Percentiles rank a stretch among this genome's conserved stretches.
These are phyloP conservation scores for Hoplodrina ambigua DNA, from an alignment of 2,888 invertebrate genomes.

Conservation along the genomic window DNA sequence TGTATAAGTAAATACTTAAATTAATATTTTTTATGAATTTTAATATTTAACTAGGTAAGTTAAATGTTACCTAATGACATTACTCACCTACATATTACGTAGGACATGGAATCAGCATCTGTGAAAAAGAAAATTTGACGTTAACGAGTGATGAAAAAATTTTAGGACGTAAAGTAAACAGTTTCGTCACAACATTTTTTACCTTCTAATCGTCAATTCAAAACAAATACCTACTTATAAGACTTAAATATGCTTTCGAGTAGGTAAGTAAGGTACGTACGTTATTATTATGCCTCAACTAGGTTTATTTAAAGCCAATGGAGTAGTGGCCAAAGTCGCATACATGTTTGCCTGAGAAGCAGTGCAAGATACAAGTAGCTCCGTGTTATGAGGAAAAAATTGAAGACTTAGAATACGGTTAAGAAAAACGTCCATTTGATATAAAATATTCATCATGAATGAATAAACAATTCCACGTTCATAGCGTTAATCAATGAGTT, in stretches of 20 bases:
- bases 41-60: background rate
- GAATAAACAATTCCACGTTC: constrained; percentile 90
- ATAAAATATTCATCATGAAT: constrained; percentile 89
- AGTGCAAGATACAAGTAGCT: constrained; percentile 28
- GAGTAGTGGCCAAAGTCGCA: constrained; percentile 33
- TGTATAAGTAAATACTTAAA: no score
- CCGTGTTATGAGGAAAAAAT: constrained; percentile 49
- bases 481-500: constrained; percentile 90
- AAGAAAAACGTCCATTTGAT: constrained; percentile 81
- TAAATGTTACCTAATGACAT: background rate
- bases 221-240: background rate
- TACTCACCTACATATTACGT: constrained; percentile 76
- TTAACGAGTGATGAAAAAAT: constrained; percentile 7
- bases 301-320: constrained; percentile 30
- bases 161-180: background rate
- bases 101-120: constrained; percentile 64
- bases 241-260: background rate
- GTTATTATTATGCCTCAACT: background rate
- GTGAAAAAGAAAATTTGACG: constrained; percentile 54
- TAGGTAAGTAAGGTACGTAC: background rate
- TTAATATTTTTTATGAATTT: no score
- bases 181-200: background rate
- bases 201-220: background rate
- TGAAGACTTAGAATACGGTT: constrained; percentile 66
- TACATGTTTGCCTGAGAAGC: constrained; percentile 34